Base-by-base conservation (phyloP, 1,140 invertebrate species). In the Phocides pigmalion region DNA sequence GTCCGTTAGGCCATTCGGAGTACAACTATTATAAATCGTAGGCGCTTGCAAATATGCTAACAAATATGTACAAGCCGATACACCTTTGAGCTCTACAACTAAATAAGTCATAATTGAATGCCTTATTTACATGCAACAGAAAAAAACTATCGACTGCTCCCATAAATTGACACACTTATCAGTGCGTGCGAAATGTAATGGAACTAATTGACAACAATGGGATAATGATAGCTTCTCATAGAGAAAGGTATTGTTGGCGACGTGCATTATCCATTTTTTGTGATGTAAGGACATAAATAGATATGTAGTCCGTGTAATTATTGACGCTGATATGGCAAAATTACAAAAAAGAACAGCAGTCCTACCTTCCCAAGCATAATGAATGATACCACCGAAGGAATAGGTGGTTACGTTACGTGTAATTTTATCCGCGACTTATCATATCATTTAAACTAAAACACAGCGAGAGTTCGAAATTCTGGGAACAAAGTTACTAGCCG, bases 1-100 rank as follows among this genome's bases (percentile, higher is more conserved):
- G 49, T 59, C 66, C 68, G 68, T 62, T 70, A 66, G 49, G 54
- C 53, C 53, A 64, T 59, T 59, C 42, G 46, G 56, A 9, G 42
- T 59, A 59, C 56, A 59, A 59, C 42, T 15, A 37, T 42, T 35
- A 59, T 59, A 59, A 59, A 59, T 59, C 17, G 56, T 39, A 20
- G 42, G 56, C 56, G 42, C 56, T 59, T 25, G 54, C 54, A 46
- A 53, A 46, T 58, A 58, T 59, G 25, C 54, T 59, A 5, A 59
- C 56, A 59, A 59, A 59, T 59, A 47, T 59, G 51, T 41, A 54
- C 42, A 19, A n/a, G 42, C 19, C 35, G 15, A 58, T 46, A 46
- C 22, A 22, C 4, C n/a, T 39, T 12, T 14, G 19, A 12, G 14
- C 41, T 19, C 56, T 61, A 59, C 56, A 59, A 47, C 42, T 59